These are phyloP conservation scores for Drosophila ohnishii DNA, from an alignment of 1,140 invertebrate species.

Conservation along the genomic window DNA sequence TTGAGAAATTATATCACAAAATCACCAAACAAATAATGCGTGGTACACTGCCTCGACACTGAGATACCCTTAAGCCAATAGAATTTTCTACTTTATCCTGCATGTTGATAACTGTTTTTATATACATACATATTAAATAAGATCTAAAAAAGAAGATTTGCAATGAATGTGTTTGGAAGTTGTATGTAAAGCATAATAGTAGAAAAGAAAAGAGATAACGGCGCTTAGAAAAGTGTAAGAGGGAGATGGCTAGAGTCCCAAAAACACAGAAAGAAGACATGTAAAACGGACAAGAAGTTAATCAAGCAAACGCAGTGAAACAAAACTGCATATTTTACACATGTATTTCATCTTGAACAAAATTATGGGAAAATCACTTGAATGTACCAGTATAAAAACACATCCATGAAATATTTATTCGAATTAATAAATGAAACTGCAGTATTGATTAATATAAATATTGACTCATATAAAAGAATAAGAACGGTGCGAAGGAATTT, in stretches of 20 bases:
- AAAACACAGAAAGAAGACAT: not conserved
- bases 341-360: not conserved
- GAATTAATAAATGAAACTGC: not conserved
- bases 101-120: too few relatives aligned
- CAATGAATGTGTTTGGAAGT: not conserved
- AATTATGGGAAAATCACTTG: not conserved
- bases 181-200: not conserved
- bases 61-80: too few relatives aligned
- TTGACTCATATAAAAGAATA: too few relatives aligned
- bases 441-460: not conserved
- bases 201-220: not conserved
- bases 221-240: not conserved
- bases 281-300: not conserved
- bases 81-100: too few relatives aligned
- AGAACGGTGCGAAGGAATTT: too few relatives aligned
- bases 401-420: not conserved
- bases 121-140: too few relatives aligned
- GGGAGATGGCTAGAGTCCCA: not conserved
- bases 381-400: not conserved
- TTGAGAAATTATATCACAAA: too few relatives aligned
- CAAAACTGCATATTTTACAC: too few relatives aligned
- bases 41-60: too few relatives aligned
- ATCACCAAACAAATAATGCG: too few relatives aligned
- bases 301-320: not conserved
- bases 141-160: too few relatives aligned